Conservation (phyloP, 2,888 invertebrate species). For the Aspidapion aeneum region DNA sequence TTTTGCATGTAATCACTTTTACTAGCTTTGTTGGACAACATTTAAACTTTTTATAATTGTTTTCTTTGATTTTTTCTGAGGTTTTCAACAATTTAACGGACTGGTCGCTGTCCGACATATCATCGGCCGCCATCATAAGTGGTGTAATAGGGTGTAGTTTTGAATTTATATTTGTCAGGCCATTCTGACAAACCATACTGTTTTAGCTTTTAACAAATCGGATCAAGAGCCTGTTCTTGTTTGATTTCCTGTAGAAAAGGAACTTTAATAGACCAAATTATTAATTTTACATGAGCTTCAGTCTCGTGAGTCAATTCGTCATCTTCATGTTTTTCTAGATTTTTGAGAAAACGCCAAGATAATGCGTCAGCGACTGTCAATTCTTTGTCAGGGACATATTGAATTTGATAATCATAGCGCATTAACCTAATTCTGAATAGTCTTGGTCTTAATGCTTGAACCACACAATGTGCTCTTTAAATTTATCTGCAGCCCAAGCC, state of each 20-base stretch:
- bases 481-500: conserved; percentile 35
- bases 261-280: conserved; percentile 9
- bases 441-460: conserved; percentile 27
- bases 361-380: conserved; percentile 26
- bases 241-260: conserved; percentile 14
- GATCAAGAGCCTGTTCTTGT: too few relatives aligned
- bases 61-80: too few relatives aligned
- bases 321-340: conserved; percentile 7
- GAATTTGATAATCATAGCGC: conserved; percentile 21
- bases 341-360: conserved; percentile 17
- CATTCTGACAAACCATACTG: conserved; percentile 11
- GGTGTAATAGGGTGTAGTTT: background rate
- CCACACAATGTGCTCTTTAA: conserved; percentile 14
- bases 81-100: background rate
- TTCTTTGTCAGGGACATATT: conserved; percentile 29
- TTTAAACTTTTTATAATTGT: too few relatives aligned
- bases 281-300: conserved; percentile 13
- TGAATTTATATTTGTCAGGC: conserved; percentile 14
- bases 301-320: conserved; percentile 11
- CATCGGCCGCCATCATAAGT: conserved; percentile 14
- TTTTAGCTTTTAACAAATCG: conserved; percentile 14
- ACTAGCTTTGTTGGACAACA: conserved; percentile 1
- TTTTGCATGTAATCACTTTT: conserved; percentile 30
- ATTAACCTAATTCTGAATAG: conserved; percentile 20
- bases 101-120: conserved; percentile 5